Percentiles rank a stretch among this genome's conserved stretches.
Conservation (phyloP, 2,113 vertebrate genomes). For the Callaeas wilsoni region DNA sequence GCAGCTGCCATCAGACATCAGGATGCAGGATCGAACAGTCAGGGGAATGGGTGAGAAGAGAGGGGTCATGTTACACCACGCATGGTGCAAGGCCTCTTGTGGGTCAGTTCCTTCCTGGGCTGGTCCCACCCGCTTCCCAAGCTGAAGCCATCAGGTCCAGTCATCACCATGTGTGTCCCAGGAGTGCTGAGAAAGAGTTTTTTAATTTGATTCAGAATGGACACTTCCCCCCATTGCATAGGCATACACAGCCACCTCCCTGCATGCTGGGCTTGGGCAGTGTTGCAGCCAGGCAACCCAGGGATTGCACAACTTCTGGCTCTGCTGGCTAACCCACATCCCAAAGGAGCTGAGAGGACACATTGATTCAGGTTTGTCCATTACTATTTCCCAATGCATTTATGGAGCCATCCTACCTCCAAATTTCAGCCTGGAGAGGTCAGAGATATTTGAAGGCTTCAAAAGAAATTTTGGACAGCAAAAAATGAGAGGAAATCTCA, state of each 20-base stretch:
- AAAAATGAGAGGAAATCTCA: background rate
- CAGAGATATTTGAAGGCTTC: background rate
- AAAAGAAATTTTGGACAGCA: background rate
- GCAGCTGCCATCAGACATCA: background rate
- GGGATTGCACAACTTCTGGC: background rate
- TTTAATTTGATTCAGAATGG: background rate
- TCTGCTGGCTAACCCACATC: background rate
- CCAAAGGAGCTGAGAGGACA: background rate
- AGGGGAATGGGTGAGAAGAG: accelerated
- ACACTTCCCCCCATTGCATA: background rate
- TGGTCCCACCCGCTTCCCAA: background rate
- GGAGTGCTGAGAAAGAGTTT: background rate
- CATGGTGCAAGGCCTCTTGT: background rate
- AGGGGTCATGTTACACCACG: background rate
- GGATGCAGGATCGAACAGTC: no score
- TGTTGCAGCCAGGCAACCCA: background rate
- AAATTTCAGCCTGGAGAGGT: background rate
- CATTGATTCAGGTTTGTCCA: background rate
- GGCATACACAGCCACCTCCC: background rate
- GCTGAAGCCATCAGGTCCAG: background rate
- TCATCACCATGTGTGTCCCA: background rate
- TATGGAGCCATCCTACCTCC: background rate
- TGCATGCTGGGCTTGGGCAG: background rate
- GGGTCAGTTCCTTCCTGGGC: background rate
- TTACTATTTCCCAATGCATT: background rate